These are phyloP conservation scores for Heliconius himera DNA, from an alignment of 1,140 invertebrate species.

Conservation along the genomic window DNA sequence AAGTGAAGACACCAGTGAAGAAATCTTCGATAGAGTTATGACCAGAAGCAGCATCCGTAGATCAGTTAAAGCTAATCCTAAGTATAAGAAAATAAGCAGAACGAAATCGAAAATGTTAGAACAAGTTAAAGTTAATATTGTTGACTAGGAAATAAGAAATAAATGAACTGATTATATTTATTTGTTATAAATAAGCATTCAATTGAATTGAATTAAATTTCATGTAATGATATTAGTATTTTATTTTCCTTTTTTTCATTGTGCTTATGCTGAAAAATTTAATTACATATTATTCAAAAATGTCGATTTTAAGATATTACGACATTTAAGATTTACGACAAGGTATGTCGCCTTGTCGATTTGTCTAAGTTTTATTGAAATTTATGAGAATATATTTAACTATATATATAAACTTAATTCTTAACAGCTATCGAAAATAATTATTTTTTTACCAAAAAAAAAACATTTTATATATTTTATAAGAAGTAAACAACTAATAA, in stretches of 20 bases:
- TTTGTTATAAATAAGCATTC: constrained; percentile 35
- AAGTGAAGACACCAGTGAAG: constrained; percentile 77
- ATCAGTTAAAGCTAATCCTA: constrained; percentile 77
- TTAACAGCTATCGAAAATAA: no score
- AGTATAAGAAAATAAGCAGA: constrained; percentile 77
- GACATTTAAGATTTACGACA: no score
- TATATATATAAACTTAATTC: no score
- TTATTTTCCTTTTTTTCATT: constrained; percentile 17
- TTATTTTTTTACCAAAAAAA: no score
- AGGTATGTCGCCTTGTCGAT: no score
- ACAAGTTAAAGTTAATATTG: constrained; percentile 75
- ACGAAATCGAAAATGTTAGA: constrained; percentile 73
- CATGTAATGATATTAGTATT: constrained; percentile 30
- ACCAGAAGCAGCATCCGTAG: constrained; percentile 71
- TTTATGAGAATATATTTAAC: no score
- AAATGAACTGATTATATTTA: constrained; percentile 37
- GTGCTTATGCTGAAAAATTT: not conserved
- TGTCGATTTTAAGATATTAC: no score
- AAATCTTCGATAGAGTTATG: constrained; percentile 76
- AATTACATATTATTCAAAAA: no score
- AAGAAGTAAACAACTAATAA: no score
- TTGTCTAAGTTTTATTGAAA: no score
- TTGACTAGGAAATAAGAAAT: constrained; percentile 50
- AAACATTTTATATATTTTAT: no score
- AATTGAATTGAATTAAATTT: constrained; percentile 41